phyloP scores from a whole-genome alignment of 2,888 invertebrate genomes.

The Ormyrus pomaceus region DNA sequence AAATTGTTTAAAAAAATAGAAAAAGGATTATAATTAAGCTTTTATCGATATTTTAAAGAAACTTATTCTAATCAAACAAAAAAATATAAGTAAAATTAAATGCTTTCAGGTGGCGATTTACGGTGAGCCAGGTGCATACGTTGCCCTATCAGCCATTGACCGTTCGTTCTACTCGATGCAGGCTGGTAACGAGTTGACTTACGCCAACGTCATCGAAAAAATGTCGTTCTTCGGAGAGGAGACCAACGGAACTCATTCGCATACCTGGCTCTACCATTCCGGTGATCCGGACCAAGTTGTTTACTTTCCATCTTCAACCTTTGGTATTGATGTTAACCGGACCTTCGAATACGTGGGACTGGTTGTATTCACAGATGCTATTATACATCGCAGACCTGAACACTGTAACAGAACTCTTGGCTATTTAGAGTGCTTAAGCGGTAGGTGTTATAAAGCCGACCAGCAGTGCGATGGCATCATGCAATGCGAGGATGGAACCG shows the following conservation, averaged over 20 bases:
- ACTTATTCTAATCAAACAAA: too few relatives aligned
- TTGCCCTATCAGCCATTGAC: constrained; percentile 93
- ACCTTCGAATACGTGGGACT: constrained; percentile 95
- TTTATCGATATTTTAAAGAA: too few relatives aligned
- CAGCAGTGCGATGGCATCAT: constrained; percentile 87
- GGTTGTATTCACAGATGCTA: constrained; percentile 93
- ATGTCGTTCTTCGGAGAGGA: constrained; percentile 93
- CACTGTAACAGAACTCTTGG: constrained; percentile 86
- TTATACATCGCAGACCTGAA: constrained; percentile 82
- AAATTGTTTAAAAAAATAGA: too few relatives aligned
- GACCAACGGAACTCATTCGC: constrained; percentile 88
- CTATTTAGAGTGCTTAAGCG: constrained; percentile 86
- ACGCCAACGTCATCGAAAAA: constrained; percentile 90
- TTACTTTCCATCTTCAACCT: constrained; percentile 92
- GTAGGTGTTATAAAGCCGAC: constrained; percentile 84
- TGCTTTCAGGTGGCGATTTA: constrained; percentile 79
- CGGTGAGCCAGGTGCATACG: constrained; percentile 96
- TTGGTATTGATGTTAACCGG: constrained; percentile 94
- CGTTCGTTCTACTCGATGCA: constrained; percentile 94
- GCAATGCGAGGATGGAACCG: constrained; percentile 91
- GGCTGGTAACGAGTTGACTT: constrained; percentile 92
- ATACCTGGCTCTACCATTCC: constrained; percentile 90
- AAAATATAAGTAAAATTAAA: not conserved
- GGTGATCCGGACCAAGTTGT: constrained; percentile 91
- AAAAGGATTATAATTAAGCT: too few relatives aligned